Evolutionary conservation across 1,140 invertebrate genomes (phyloP), one percentile per base, ranked within the genome.

Genomic region (Lepidurus couesii): DNA sequence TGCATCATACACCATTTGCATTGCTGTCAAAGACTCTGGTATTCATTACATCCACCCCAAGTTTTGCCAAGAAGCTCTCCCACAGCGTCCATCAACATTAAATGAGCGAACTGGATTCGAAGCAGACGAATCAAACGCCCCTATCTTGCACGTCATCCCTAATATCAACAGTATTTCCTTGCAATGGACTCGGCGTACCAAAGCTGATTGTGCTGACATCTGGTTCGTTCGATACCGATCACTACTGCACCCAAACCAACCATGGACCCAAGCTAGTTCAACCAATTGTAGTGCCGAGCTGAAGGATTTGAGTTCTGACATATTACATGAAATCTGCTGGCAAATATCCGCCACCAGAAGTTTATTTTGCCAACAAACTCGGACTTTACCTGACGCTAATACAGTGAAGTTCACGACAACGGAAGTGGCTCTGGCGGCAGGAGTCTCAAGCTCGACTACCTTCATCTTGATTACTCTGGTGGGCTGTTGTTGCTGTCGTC

Each of bases 401-500:
- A 53, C 44, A 4, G 44, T n/a, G 34, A 34, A 34, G 11, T 77
- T 79, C 44, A 77, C 75, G 8, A 47, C 74, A n/a, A 16, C 79
- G 9, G 79, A 78, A 79, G 76, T 81, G 13, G 80, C 80, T 1
- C 42, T 80, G 21, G 79, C 79, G 16, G 77, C 77, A 1, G 45
- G 53, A 13, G 78, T 81, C 24, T 80, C 80, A 24, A 75, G 78
- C 8, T 74, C 77, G 26, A 75, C 77, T 1, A 81, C 80, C 6
- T 65, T 78, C 7, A 44, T 80, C 9, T 24, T 80, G 13, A 75
- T 80, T 4, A 75, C 75, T 11, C 24, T 80, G 24, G 73, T 81
- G 9, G 79, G 77, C 65, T 81, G 79, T 44, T 80, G 75, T 53
- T 81, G 76, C 80, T 79, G 42, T 44, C 42, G 77, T 7, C 42